Evolutionary conservation across 2,797 vertebrate species (phyloP).

Genomic region (Triplophysa bombifrons): DNA sequence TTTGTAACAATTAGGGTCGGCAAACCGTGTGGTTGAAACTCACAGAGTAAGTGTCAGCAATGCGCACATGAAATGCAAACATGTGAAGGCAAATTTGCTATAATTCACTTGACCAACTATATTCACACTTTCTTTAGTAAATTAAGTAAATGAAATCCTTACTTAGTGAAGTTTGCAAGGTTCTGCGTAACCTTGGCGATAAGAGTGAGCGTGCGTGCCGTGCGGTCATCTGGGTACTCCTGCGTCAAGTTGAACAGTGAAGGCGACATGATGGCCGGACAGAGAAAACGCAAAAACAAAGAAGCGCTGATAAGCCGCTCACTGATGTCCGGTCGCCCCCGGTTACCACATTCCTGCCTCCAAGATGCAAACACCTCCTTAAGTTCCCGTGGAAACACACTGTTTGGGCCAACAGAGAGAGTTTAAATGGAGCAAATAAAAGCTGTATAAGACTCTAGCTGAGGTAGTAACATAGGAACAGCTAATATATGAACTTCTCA

Average conservation of each 20-base stretch:
- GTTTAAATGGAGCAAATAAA: not conserved
- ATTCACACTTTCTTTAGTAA: not conserved
- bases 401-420: conserved; percentile 61
- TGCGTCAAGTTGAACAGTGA: conserved; percentile 96
- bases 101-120: not conserved
- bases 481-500: not conserved
- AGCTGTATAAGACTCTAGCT: not conserved
- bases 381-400: conserved; percentile 94
- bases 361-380: conserved; percentile 98
- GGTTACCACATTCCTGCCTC: conserved; percentile 94
- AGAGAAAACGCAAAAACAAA: conserved; percentile 95
- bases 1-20: no score
- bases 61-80: not conserved
- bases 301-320: conserved; percentile 98
- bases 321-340: conserved; percentile 95
- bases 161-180: conserved; percentile 99
- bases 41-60: not conserved
- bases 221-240: conserved; percentile 97
- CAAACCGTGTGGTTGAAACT: no score
- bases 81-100: not conserved
- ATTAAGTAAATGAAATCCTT: conserved; percentile 57
- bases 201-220: conserved; percentile 93
- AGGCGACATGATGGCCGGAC: conserved; percentile 98
- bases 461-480: not conserved
- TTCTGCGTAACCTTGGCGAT: conserved; percentile 99